Evolutionary conservation across 2,113 vertebrate genomes (phyloP).

Genomic region (Patagioenas fasciata): DNA sequence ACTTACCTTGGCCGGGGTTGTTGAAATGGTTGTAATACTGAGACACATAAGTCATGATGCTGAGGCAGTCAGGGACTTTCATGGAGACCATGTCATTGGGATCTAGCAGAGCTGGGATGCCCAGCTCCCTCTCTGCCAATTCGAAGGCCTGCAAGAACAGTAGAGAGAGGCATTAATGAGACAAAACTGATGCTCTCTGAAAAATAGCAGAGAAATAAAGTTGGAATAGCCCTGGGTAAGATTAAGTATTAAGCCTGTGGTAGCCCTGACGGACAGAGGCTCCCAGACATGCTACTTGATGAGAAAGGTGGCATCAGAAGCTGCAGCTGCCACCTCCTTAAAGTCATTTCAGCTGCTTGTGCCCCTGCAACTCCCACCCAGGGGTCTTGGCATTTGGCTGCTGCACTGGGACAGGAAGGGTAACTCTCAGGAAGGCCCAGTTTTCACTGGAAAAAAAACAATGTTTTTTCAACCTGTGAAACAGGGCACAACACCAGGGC

Average conservation of each 20-base stretch:
- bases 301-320: not conserved
- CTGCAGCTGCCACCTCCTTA: not conserved
- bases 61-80: slow-evolving; percentile 93
- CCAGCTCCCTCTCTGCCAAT: slow-evolving; percentile 90
- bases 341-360: not conserved
- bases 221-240: not conserved
- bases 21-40: slow-evolving; percentile 97
- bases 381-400: not conserved
- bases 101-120: slow-evolving; percentile 94
- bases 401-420: not conserved
- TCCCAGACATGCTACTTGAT: not conserved
- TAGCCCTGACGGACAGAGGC: not conserved
- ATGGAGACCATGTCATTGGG: slow-evolving; percentile 97
- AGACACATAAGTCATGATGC: slow-evolving; percentile 96
- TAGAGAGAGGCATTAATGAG: not conserved
- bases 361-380: not conserved
- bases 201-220: not conserved
- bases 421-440: not conserved
- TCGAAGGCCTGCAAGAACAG: slow-evolving; percentile 86
- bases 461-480: not conserved
- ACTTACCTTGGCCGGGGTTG: slow-evolving; percentile 78
- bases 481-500: not conserved
- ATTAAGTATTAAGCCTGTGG: not conserved
- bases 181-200: not conserved
- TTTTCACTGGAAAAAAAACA: not conserved